Base-by-base conservation (phyloP, 2,797 vertebrate genomes). In the Dryobates pubescens region DNA sequence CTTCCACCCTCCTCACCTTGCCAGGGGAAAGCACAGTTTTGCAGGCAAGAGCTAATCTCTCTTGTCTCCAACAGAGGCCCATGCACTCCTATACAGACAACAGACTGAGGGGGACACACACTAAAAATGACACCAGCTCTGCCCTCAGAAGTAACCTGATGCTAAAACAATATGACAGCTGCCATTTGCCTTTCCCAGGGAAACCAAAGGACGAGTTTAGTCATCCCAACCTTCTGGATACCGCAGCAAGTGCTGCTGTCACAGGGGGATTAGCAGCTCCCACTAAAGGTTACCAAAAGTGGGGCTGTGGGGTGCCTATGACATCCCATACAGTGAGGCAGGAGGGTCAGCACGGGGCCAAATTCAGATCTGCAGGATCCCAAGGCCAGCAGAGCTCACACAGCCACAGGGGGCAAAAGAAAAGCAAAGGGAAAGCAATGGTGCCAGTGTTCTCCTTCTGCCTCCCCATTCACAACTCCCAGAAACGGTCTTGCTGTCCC, bases 101-200 rank as follows among this genome's bases (percentile, higher is more conserved):
- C 15, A 71, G 80, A 54, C 57, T 75, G 83, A 57, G 4, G 0
- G 59, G 0, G 51, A 79, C 24, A 53, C 24, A 19, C 51, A 27
- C 89, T 86, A 88, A 92, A 96, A 95, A 95, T 92, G 97, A 89
- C 91, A 71, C n/a, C 36, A 3, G 67, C 23, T 16, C 45, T 36
- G 58, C 1, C 3, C 72, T 90, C 82, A 88, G 30, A 93, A 61
- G 90, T 47, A 96, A 89, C 47, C 62, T 73, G 71, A 95, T 75
- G 57, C 83, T 95, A 92, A 96, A 76, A 58, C 18, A 91, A 58
- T 45, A 85, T 41, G 92, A 95, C 88, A 96, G 93, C 67, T 86
- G 78, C 91, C 79, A 93, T 81, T 96, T 29, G 70, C 94, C 95
- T 91, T 88, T 94, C 78, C 64, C 92, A 82, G 74, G 75, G 86